Evolutionary conservation across 1,140 invertebrate species (phyloP), one percentile per base, ranked within the genome.

Genomic region (Diabrotica virgifera): DNA sequence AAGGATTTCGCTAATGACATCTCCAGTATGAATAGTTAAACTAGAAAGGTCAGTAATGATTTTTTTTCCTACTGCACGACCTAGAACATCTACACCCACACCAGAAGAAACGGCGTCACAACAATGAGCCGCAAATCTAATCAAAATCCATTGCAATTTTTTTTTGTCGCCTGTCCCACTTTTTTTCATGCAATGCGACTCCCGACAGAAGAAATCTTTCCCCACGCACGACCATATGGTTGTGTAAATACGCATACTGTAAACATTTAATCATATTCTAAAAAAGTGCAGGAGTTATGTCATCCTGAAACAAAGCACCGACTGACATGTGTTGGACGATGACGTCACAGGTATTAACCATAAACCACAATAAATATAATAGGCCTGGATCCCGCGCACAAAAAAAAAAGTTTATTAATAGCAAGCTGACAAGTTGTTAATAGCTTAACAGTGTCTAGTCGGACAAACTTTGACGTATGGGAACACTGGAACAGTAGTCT

Each of bases 221-320:
- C 24, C 24, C 24, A 24, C 24, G 24, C 40, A 46, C 8, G 8
- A 46, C 8, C 40, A 46, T 46, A 46, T 46, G 40, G 40, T 46
- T 6, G 40, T n/a, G n/a, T 10, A 10, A 46, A 46, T 46, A n/a
- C n/a, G 40, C n/a, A n/a, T 46, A 46, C 2, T 46, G 5, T 46
- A 46, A 46, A 46, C 40, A 46, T 46, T 46, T 46, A 46, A 46
- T 46, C 40, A 46, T n/a, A 46, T 10, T 46, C 40, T 46, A 46
- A 46, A 46, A 46, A 46, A 46, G 40, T 46, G 40, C 40, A 46
- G n/a, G 40, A 46, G n/a, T 46, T 46, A 46, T 46, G 40, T 46
- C 40, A 46, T 46, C 40, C 8, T 10, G n/a, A 10, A 46, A 46
- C 40, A 46, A 46, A 46, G 40, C 40, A 46, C 40, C 40, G 40